phyloP scores from a whole-genome alignment of 2,888 invertebrate species.

The Ophion costatus region DNA sequence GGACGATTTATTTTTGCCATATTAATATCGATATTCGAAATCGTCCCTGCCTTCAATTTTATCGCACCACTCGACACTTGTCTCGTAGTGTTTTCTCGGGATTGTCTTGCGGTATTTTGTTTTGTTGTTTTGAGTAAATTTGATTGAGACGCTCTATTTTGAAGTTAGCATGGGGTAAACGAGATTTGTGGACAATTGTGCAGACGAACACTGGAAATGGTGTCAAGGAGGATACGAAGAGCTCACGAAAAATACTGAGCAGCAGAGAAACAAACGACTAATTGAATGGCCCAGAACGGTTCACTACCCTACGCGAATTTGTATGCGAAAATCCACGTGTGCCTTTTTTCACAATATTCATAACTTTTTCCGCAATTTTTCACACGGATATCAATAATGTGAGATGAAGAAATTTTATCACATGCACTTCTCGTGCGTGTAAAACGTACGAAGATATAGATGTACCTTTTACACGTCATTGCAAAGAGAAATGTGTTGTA shows the following conservation, averaged over 20 bases:
- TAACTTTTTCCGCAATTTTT: background rate
- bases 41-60: background rate
- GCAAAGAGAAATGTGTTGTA: no score
- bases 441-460: no score
- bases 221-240: background rate
- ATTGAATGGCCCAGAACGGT: background rate
- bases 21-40: background rate
- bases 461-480: no score
- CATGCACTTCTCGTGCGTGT: no score
- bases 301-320: background rate
- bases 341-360: no score
- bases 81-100: background rate
- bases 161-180: background rate
- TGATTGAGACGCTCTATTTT: background rate
- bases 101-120: no score
- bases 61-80: background rate
- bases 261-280: background rate
- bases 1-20: background rate
- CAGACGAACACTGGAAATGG: background rate
- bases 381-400: background rate
- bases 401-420: background rate
- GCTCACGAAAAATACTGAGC: background rate
- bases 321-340: background rate
- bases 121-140: background rate
- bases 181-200: background rate